These are phyloP conservation scores for Chionis minor DNA, from an alignment of 2,113 vertebrate species.

Conservation along the genomic window DNA sequence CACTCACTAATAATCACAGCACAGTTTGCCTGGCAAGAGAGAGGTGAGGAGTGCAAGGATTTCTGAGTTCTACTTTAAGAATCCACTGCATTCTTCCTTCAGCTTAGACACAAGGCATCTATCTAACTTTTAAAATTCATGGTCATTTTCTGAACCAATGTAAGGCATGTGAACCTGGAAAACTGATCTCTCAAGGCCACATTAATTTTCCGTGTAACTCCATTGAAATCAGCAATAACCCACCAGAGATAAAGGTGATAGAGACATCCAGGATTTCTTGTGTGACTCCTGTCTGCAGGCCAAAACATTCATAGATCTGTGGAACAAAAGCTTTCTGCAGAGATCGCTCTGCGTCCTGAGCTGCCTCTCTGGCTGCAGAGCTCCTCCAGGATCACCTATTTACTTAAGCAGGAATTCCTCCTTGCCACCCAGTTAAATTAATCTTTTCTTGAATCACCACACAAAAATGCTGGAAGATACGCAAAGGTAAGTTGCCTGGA, in stretches of 20 bases:
- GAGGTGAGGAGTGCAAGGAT: neutral
- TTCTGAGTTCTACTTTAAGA: neutral
- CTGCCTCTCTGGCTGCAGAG: neutral
- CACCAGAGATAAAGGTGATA: neutral
- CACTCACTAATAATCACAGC: neutral
- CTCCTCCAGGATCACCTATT: neutral
- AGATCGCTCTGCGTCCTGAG: neutral
- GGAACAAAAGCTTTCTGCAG: neutral
- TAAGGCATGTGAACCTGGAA: neutral
- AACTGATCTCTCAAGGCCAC: neutral
- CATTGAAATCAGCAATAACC: neutral
- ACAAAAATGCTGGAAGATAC: neutral
- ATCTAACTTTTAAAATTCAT: neutral
- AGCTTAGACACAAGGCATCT: neutral
- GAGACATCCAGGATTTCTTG: neutral
- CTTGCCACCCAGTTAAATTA: neutral
- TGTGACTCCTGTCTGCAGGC: neutral
- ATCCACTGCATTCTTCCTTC: neutral
- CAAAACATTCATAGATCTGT: neutral
- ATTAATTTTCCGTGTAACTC: neutral
- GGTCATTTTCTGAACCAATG: neutral
- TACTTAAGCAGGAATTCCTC: neutral
- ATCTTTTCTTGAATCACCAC: neutral
- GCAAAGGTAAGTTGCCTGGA: neutral
- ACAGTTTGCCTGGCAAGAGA: neutral